phyloP scores from a whole-genome alignment of 2,797 vertebrate genomes.

The Oreochromis grahami region DNA sequence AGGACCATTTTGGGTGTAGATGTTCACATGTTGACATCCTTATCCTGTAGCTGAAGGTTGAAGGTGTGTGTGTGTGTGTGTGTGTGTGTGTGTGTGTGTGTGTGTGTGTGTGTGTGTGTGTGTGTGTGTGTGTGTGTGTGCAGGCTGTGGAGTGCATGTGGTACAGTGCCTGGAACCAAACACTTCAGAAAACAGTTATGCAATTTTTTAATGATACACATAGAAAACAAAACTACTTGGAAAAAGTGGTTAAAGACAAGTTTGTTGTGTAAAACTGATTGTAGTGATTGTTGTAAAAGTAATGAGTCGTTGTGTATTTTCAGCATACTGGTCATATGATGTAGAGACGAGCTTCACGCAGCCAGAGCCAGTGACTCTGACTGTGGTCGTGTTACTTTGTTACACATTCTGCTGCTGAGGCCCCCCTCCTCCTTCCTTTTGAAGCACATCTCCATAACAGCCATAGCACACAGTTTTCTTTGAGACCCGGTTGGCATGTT shows the following conservation, averaged over 20 bases:
- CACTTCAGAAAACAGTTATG: not conserved
- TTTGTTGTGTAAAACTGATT: not conserved
- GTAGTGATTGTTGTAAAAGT: not conserved
- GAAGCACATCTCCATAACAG: conserved; percentile 51
- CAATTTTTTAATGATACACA: not conserved
- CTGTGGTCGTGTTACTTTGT: conserved; percentile 34
- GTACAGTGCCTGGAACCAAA: not conserved
- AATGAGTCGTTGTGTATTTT: not conserved
- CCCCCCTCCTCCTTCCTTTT: not conserved
- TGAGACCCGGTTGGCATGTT: not conserved
- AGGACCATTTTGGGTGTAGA: not conserved
- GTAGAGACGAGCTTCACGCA: not conserved
- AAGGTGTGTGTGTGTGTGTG: not conserved
- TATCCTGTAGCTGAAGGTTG: fast-evolving
- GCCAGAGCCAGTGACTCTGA: not conserved
- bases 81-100: not conserved
- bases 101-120: too few species aligned
- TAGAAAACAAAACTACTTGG: not conserved
- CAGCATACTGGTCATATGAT: conserved; percentile 6
- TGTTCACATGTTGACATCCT: fast-evolving
- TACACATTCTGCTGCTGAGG: conserved; percentile 31
- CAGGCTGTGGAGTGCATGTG: not conserved
- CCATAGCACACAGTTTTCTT: conserved; percentile 7
- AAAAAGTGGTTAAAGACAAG: not conserved
- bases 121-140: not conserved